A percentile compares a stretch with the other conserved stretches of the same genome.
These are phyloP conservation scores for Sinosuthora webbiana DNA, from an alignment of 2,113 vertebrate genomes.

Conservation along the genomic window DNA sequence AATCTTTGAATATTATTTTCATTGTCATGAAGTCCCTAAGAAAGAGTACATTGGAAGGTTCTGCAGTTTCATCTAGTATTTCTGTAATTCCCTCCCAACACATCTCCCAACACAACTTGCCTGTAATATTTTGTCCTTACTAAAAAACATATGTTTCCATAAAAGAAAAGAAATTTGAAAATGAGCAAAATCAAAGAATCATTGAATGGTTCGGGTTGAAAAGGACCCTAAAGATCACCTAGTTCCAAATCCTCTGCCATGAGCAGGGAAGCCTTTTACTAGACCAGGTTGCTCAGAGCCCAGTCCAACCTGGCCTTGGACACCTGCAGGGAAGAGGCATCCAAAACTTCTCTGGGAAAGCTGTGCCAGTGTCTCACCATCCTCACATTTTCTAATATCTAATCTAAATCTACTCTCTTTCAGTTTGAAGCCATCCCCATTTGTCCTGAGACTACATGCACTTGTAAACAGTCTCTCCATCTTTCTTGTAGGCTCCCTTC, in stretches of 20 bases:
- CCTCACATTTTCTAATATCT: not conserved
- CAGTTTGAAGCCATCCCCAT: not conserved
- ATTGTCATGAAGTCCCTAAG: not conserved
- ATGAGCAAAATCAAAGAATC: not conserved
- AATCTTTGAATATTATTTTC: not conserved
- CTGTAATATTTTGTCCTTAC: not conserved
- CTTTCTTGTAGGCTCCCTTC: not conserved
- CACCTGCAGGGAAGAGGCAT: not conserved
- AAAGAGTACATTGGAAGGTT: not conserved
- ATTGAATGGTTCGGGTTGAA: not conserved
- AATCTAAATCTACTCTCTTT: not conserved
- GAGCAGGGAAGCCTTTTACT: not conserved
- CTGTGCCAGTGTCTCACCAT: not conserved
- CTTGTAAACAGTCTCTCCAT: not conserved
- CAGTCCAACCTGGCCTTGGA: not conserved
- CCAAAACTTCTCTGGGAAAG: not conserved
- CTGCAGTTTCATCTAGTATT: not conserved
- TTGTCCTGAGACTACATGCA: not conserved
- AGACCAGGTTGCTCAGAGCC: not conserved
- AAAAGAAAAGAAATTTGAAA: not conserved
- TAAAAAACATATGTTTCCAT: not conserved
- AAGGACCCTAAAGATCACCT: not conserved
- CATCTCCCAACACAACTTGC: not conserved
- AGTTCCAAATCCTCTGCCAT: not conserved
- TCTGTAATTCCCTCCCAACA: not conserved